Evolutionary conservation across 2,888 invertebrate species (phyloP).

Genomic region (Ametastegia equiseti): DNA sequence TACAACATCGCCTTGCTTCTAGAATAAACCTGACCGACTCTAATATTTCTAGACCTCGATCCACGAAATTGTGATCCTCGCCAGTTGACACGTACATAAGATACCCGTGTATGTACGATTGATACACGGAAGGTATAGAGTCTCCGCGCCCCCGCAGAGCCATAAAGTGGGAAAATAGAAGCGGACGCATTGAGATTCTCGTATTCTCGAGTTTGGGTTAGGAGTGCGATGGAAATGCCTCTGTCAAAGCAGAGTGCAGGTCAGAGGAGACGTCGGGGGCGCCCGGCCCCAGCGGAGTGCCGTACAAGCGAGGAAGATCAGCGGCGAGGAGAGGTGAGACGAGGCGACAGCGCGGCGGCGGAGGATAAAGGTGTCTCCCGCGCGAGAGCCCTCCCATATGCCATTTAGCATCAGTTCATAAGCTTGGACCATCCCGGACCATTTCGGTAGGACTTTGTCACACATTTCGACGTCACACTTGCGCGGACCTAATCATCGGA

Average conservation of each 20-base stretch:
- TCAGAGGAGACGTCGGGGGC: conserved; percentile 35
- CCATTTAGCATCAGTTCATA: conserved; percentile 61
- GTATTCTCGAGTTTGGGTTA: conserved; percentile 32
- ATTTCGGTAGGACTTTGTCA: neutral
- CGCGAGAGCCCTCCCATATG: conserved; percentile 68
- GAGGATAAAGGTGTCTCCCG: conserved; percentile 72
- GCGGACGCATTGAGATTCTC: too few species aligned
- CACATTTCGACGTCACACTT: neutral
- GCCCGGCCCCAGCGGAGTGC: neutral
- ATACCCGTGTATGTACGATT: neutral
- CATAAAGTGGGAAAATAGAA: conserved; percentile 20
- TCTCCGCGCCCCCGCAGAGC: neutral
- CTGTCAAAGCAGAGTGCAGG: neutral
- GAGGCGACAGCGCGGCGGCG: conserved; percentile 46
- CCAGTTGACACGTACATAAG: too few species aligned
- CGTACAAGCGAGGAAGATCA: conserved; percentile 16
- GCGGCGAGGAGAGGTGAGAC: conserved; percentile 43
- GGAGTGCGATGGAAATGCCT: conserved; percentile 31
- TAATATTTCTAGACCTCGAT: too few species aligned
- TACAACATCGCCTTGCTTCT: too few species aligned
- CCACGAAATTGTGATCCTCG: too few species aligned
- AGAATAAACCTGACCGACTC: too few species aligned
- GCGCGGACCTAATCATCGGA: neutral
- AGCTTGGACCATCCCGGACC: conserved; percentile 29
- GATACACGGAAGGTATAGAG: neutral